Base-by-base conservation (phyloP, 2,113 vertebrate genomes). In the Varanus salvator region DNA sequence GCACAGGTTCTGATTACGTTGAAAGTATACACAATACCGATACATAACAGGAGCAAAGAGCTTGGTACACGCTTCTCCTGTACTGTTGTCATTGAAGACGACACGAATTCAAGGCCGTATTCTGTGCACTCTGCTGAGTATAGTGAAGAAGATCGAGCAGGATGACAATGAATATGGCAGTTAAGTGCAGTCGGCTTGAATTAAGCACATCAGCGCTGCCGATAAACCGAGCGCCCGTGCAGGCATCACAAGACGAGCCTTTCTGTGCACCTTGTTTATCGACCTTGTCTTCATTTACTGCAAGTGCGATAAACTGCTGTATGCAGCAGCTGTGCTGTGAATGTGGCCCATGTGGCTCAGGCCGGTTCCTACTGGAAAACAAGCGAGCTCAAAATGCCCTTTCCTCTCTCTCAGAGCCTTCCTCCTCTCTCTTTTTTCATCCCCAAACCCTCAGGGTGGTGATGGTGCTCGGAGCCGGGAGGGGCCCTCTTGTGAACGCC, bases 381-480 rank as follows among this genome's bases (percentile, higher is more conserved):
- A 34, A 83, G 7, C 57, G 64, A 19, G 48, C 25, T 17, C 14
- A 44, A 21, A 72, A 25, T 4, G 23, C 3, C 60, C n/a, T 85
- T 31, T 77, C 31, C 0, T 11, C 17, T 29, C 60, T 23, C 14
- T 25, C 23, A 9, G 57, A 31, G 5, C 14, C 38, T 9, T 27
- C 11, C 2, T 27, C 23, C 0, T 17, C 38, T 23, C 14, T 50
- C 25, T 4, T n/a, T 48, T 34, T 31, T 66, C 38, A 14, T 31
- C 48, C 5, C 48, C 54, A 11, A 0, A 34, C 19, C 29, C 88
- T 1, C 92, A 98, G 98, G 95, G 97, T 99, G 77, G 92, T 99
- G 90, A 99, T 99, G 98, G 98, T 99, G n/a, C 93, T 99, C 34
- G 98, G 98, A 44, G 98, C 98, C 14, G 98, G 98, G 1, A 94